Percentiles rank a stretch among this genome's conserved stretches.
Evolutionary conservation across 2,888 invertebrate genomes (phyloP).

Genomic region (Automeris io): DNA sequence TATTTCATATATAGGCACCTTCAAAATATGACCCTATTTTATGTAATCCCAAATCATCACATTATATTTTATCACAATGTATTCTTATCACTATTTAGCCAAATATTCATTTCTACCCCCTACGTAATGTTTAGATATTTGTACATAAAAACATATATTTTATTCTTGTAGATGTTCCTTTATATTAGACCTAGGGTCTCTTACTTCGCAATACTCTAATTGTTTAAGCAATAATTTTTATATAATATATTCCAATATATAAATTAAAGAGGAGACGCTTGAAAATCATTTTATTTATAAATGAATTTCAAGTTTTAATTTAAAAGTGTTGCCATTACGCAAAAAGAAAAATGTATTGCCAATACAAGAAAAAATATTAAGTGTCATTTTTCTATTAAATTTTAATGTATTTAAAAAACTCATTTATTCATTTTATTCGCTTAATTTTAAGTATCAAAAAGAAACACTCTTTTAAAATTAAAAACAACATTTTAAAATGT

Average conservation of each 20-base stretch:
- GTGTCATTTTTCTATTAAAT: too few species aligned
- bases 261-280: background rate
- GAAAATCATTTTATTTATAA: too few species aligned
- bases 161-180: constrained; percentile 68
- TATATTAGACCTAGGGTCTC: constrained; percentile 66
- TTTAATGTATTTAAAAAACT: too few species aligned
- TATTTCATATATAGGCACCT: too few species aligned
- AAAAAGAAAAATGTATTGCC: too few species aligned
- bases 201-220: constrained; percentile 70
- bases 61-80: constrained; percentile 43
- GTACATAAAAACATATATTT: constrained; percentile 58
- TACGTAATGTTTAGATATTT: constrained; percentile 51
- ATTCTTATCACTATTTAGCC: constrained; percentile 71
- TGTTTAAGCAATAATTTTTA: constrained; percentile 69
- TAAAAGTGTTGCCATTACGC: too few species aligned
- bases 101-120: constrained; percentile 69
- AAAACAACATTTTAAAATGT: too few species aligned
- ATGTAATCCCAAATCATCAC: constrained; percentile 37
- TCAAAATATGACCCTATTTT: background rate
- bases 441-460: too few species aligned
- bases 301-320: too few species aligned
- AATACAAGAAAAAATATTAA: too few species aligned
- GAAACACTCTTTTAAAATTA: too few species aligned
- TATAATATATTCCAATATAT: background rate
- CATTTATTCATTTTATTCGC: too few species aligned